These are phyloP conservation scores for Hirtodrosophila trivittata DNA, from an alignment of 2,888 invertebrate species.

Conservation along the genomic window DNA sequence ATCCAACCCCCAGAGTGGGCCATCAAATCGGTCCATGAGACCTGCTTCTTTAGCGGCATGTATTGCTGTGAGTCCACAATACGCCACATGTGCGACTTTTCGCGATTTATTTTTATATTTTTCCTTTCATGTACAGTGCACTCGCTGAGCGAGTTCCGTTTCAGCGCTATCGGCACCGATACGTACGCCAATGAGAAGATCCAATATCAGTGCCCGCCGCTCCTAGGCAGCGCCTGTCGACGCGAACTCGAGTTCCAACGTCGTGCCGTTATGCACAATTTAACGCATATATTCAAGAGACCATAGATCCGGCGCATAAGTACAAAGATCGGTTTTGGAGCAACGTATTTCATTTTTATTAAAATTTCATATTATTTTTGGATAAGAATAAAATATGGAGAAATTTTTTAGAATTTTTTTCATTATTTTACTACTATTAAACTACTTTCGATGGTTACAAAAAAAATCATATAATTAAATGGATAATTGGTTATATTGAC, in stretches of 20 bases:
- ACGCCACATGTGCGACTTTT: neutral
- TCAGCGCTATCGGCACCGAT: constrained; percentile 84
- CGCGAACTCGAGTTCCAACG: constrained; percentile 85
- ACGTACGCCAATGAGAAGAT: constrained; percentile 86
- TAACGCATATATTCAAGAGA: constrained; percentile 75
- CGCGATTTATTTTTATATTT: neutral
- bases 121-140: constrained; percentile 85
- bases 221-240: constrained; percentile 85
- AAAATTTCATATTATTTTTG: constrained; percentile 35
- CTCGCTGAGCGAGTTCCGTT: constrained; percentile 87
- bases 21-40: constrained; percentile 87
- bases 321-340: neutral
- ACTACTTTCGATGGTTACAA: neutral
- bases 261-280: constrained; percentile 82
- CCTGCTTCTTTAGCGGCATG: constrained; percentile 86
- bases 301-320: constrained; percentile 1
- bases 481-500: neutral
- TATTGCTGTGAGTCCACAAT: constrained; percentile 86
- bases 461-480: too few relatives aligned
- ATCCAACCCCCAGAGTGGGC: constrained; percentile 84
- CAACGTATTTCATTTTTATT: constrained; percentile 8
- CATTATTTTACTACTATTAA: too few relatives aligned
- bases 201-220: constrained; percentile 87
- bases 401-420: too few relatives aligned
- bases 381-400: constrained; percentile 7